A percentile compares a stretch with the other conserved stretches of the same genome.
These are phyloP conservation scores for Ormyrus rosae DNA, from an alignment of 2,888 invertebrate species.

Conservation along the genomic window DNA sequence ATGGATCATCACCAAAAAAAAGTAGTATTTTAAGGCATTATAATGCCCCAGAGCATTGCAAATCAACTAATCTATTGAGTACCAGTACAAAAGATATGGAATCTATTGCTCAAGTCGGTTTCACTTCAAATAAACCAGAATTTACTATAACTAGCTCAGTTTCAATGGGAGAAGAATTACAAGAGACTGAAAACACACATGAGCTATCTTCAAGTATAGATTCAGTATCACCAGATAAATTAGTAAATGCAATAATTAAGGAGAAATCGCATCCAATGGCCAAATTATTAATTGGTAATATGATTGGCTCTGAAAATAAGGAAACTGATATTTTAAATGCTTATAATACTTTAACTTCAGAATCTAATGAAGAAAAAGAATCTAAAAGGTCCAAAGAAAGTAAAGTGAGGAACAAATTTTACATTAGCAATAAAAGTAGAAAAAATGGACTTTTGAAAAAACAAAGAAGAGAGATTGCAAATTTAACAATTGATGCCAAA, in stretches of 20 bases:
- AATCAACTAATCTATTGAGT: conserved; percentile 20
- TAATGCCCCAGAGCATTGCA: conserved; percentile 10
- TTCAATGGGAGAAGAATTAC: conserved; percentile 38
- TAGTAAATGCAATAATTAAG: conserved; percentile 68
- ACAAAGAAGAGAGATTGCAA: conserved; percentile 68
- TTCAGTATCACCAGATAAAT: conserved; percentile 68
- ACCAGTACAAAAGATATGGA: conserved; percentile 21
- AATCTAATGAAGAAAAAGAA: conserved; percentile 44
- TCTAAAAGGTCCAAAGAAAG: conserved; percentile 30
- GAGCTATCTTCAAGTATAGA: conserved; percentile 58
- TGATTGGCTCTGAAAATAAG: conserved; percentile 68
- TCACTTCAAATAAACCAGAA: conserved; percentile 18
- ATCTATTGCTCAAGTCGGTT: conserved; percentile 43
- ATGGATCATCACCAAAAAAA: conserved; percentile 32
- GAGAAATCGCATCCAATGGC: conserved; percentile 70
- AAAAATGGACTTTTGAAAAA: conserved; percentile 60
- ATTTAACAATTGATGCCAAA: conserved; percentile 70
- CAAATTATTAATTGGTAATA: conserved; percentile 69
- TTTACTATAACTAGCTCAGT: conserved; percentile 10
- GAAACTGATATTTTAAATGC: conserved; percentile 64
- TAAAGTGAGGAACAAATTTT: conserved; percentile 50
- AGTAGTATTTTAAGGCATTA: conserved; percentile 17
- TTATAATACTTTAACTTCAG: conserved; percentile 61
- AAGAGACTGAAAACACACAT: conserved; percentile 37
- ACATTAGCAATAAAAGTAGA: conserved; percentile 39